These are phyloP conservation scores for Bolborhynchus lineola DNA, from an alignment of 2,113 vertebrate species.

Conservation along the genomic window DNA sequence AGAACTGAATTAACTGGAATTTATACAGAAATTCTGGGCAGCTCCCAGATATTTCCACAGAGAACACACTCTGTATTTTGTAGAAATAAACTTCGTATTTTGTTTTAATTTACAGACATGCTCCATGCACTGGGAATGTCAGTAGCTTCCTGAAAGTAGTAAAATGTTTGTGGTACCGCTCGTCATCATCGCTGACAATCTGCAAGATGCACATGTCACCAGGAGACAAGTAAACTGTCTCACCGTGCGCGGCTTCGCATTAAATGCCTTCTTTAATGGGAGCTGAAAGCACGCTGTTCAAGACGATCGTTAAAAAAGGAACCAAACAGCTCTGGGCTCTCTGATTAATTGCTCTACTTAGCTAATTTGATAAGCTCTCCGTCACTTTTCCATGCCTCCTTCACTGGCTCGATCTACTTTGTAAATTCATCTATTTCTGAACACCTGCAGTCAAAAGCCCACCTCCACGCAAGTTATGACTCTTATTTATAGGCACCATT, in stretches of 20 bases:
- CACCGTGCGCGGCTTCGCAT: neutral
- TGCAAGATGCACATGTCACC: fast-evolving
- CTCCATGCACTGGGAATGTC: neutral
- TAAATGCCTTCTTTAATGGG: neutral
- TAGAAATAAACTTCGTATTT: neutral
- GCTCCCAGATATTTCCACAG: neutral
- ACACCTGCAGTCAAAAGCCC: slow-evolving; percentile 7
- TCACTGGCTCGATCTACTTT: neutral
- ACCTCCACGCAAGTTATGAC: neutral
- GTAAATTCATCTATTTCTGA: slow-evolving; percentile 28
- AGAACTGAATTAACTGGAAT: neutral
- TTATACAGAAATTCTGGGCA: neutral
- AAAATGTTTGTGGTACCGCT: neutral
- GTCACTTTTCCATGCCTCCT: neutral
- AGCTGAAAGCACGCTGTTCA: neutral
- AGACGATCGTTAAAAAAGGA: neutral
- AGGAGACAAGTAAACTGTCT: neutral
- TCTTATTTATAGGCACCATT: neutral
- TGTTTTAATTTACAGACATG: neutral
- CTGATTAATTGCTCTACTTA: slow-evolving; percentile 49
- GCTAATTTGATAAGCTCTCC: slow-evolving; percentile 36
- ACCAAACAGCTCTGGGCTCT: neutral
- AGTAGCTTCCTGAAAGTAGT: neutral
- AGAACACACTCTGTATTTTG: neutral
- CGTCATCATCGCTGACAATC: fast-evolving